Conservation (phyloP, 2,797 vertebrate genomes). For the Galaxias olidus region DNA sequence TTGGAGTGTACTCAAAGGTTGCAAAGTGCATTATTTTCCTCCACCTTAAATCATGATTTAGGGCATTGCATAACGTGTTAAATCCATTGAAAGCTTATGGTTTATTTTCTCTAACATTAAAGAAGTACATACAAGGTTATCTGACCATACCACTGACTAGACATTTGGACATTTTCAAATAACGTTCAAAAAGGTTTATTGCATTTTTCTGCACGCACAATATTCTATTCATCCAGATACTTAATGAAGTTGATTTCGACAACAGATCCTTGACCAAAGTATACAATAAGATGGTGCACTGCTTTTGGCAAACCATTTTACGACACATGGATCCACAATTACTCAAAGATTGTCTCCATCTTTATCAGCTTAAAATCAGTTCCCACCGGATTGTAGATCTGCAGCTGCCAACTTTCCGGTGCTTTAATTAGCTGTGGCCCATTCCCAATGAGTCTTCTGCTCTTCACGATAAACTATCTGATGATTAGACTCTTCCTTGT, state of each 20-base stretch:
- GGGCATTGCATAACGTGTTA: slow-evolving; percentile 56
- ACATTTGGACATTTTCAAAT: slow-evolving; percentile 34
- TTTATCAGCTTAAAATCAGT: too few species aligned
- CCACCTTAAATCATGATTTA: slow-evolving; percentile 27
- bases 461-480: slow-evolving; percentile 38
- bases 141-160: slow-evolving; percentile 42
- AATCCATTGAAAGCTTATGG: slow-evolving; percentile 56
- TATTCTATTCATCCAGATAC: too few species aligned
- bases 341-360: slow-evolving; percentile 36
- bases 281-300: too few species aligned
- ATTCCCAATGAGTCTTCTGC: slow-evolving; percentile 12
- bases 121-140: slow-evolving; percentile 50
- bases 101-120: slow-evolving; percentile 35
- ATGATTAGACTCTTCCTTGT: slow-evolving; percentile 27
- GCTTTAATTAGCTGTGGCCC: slow-evolving; percentile 35
- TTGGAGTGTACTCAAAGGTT: too few species aligned
- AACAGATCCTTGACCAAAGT: too few species aligned
- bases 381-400: neutral
- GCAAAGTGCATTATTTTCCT: slow-evolving; percentile 33
- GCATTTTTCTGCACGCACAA: too few species aligned
- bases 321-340: too few species aligned
- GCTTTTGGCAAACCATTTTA: too few species aligned
- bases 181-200: too few species aligned
- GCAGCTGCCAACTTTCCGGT: slow-evolving; percentile 21
- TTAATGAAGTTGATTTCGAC: too few species aligned